Percentiles rank a stretch among this genome's conserved stretches.
Conservation (phyloP, 92 coral and sea anemone species). For the Parazoanthus darwini region DNA sequence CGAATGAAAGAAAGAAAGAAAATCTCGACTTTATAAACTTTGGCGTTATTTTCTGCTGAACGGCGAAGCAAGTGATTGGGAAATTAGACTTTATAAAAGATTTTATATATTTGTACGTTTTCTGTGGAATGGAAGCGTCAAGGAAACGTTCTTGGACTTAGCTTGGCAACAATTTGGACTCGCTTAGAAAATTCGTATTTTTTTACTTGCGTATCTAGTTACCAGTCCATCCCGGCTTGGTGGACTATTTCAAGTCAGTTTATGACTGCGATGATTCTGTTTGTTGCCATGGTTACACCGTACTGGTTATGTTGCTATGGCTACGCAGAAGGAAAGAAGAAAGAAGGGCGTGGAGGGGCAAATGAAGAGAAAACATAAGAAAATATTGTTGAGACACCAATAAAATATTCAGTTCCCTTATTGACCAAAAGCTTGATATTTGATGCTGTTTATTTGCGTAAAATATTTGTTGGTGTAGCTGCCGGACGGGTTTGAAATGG, state of each 20-base stretch:
- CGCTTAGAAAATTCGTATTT: not conserved
- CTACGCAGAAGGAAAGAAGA: not conserved
- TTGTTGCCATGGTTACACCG: conserved; percentile 10
- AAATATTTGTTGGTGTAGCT: not conserved
- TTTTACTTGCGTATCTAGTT: not conserved
- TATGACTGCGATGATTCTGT: not conserved
- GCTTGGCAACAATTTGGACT: not conserved
- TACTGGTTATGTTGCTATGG: conserved; percentile 13
- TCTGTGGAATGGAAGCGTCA: no score
- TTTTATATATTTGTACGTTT: no score
- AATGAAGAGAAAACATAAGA: not conserved
- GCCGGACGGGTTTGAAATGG: not conserved
- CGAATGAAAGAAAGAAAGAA: not conserved
- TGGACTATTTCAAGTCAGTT: not conserved
- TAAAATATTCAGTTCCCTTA: not conserved
- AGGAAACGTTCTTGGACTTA: not conserved
- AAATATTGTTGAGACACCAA: not conserved
- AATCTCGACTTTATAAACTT: not conserved
- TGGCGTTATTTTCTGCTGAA: not conserved
- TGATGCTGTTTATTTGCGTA: not conserved
- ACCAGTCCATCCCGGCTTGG: not conserved
- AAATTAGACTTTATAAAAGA: no score
- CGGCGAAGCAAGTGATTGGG: no score
- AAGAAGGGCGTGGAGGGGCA: not conserved
- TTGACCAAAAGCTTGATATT: not conserved